Base-by-base conservation (phyloP, 2,113 vertebrate genomes). In the Xiphophorus hellerii region DNA sequence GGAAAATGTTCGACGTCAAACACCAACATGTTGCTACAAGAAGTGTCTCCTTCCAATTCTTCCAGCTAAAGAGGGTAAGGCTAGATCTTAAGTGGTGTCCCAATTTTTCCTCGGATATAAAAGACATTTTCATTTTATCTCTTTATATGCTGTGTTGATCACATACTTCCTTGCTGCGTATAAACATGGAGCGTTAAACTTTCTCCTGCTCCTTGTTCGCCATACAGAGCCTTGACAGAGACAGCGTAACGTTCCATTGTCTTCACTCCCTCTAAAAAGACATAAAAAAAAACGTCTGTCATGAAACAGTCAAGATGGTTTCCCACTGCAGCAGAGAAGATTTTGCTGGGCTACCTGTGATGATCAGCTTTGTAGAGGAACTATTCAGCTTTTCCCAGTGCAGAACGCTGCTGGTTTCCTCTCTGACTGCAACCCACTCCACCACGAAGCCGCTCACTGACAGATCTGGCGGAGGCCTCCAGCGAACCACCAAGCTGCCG, bases 151-250 rank as follows among this genome's bases (percentile, higher is more conserved):
- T 62, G 37, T 67, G 29, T 1, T 14, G 4, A 14, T 51, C 22
- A 72, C 39, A 0, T 81, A 95, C 94, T 92, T 74, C 91, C 92
- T 86, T 95, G 86, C 13, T 80, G 82, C 37, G 93, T 91, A 44
- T 94, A 95, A 7, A 61, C 60, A 5, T 48, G 15, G 30, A 39
- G 20, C 0, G 78, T 88, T 10, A 3, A n/a, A 7, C 54, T 78
- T 20, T 31, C 37, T 27, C 87, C 84, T 0, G 71, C 70, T 2
- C 15, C 66, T 11, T 30, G 67, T 1, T 86, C 73, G 10, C 76
- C 74, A 1, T 80, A 81, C 78, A 94, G 68, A 3, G 48, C 85
- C 77, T 42, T 92, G 66, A 95, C 79, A 0, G 92, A 90, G 39
- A 95, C 77, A 2, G 71, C 76, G 10, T 93, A 95, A 22, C 90